Conservation (phyloP, 2,888 invertebrate genomes). For the Hirtodrosophila trivittata region DNA sequence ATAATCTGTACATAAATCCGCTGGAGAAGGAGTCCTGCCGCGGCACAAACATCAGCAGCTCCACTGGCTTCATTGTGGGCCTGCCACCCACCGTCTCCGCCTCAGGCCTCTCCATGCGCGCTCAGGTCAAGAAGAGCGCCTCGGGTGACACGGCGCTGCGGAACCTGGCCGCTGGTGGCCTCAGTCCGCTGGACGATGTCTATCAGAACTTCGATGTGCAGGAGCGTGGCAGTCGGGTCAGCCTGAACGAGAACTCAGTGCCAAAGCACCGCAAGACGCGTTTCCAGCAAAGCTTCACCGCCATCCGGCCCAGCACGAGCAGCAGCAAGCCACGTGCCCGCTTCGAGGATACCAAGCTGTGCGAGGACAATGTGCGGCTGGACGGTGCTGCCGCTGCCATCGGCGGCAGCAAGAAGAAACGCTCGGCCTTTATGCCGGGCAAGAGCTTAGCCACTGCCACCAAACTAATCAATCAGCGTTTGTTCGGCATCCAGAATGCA, state of each 20-base stretch:
- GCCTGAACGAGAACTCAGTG: conserved; percentile 87
- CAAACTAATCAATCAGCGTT: conserved; percentile 89
- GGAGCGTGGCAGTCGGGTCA: conserved; percentile 85
- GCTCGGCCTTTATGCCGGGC: conserved; percentile 86
- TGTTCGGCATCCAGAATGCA: conserved; percentile 87
- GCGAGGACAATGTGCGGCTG: conserved; percentile 85
- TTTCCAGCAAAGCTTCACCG: conserved; percentile 89
- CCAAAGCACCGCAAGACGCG: conserved; percentile 94
- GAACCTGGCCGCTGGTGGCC: conserved; percentile 85
- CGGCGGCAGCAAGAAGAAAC: conserved; percentile 80
- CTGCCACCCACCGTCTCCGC: conserved; percentile 70
- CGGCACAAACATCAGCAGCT: conserved; percentile 55
- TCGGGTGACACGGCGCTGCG: conserved; percentile 90
- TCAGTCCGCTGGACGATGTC: conserved; percentile 86
- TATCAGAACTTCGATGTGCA: conserved; percentile 85
- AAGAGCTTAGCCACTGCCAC: conserved; percentile 89
- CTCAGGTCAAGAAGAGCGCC: conserved; percentile 90
- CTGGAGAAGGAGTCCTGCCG: conserved; percentile 86
- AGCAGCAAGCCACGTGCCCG: conserved; percentile 80
- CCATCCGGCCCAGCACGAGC: conserved; percentile 85
- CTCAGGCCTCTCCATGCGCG: conserved; percentile 82
- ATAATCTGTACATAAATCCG: conserved; percentile 95
- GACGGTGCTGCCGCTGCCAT: conserved; percentile 79
- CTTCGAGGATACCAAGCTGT: conserved; percentile 85
- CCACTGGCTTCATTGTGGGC: conserved; percentile 79